A percentile compares a stretch with the other conserved stretches of the same genome.
Conservation (phyloP, 2,113 vertebrate species). For the Coryphaenoides rupestris region DNA sequence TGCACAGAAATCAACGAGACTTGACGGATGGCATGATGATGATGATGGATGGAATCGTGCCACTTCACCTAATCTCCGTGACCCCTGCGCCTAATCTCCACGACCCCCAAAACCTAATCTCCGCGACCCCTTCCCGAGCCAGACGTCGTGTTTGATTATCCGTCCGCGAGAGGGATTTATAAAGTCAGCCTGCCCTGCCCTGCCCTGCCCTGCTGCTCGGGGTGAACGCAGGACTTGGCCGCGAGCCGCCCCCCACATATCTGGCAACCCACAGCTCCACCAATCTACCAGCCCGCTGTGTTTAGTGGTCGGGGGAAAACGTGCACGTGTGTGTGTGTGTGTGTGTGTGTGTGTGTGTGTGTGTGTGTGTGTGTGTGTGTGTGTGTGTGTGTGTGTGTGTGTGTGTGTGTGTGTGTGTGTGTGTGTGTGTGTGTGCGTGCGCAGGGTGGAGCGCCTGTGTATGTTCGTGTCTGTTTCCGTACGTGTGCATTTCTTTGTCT, state of each 20-base stretch:
- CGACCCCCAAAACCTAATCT: neutral
- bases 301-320: constrained; percentile 59
- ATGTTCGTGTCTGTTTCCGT: neutral
- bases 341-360: constrained; percentile 7
- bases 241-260: constrained; percentile 36
- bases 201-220: constrained; percentile 31
- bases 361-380: neutral
- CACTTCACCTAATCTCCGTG: neutral
- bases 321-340: constrained; percentile 26
- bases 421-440: constrained; percentile 2
- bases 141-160: constrained; percentile 28
- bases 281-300: constrained; percentile 61
- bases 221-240: constrained; percentile 51
- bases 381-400: constrained; percentile 12
- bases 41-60: neutral
- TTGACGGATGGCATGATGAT: neutral
- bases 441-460: constrained; percentile 13
- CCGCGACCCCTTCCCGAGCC: constrained; percentile 1
- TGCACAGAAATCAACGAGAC: neutral
- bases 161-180: constrained; percentile 27
- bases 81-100: neutral
- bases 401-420: neutral
- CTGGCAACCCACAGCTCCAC: constrained; percentile 60
- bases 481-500: constrained; percentile 3
- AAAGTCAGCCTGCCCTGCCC: constrained; percentile 19